Evolutionary conservation across 2,113 vertebrate species (phyloP), one percentile per base, ranked within the genome.

Genomic region (Pao palembangensis): DNA sequence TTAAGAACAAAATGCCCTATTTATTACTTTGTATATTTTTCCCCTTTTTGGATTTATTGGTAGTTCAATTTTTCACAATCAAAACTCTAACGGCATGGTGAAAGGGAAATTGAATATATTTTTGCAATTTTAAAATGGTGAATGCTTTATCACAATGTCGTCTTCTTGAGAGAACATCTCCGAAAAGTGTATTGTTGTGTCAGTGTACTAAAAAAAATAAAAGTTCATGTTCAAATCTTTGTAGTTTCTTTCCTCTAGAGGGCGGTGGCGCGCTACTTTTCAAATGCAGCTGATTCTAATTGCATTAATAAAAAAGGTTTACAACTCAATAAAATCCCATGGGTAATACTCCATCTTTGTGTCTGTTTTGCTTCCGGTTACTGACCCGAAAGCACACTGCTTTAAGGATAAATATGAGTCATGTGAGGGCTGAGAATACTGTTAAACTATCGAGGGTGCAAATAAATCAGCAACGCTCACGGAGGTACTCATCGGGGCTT

Each of bases 91-190:
- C 34, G 11, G 64, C 67, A 73, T 16, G 65, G 69, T 72, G 71
- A 85, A 87, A 84, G 81, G 80, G 81, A 83, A 80, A 79, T 62
- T 38, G 56, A 72, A 72, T 79, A 81, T 83, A 83, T 85, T 85
- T 85, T 87, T 85, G 73, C 80, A 83, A 74, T 76, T 76, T 79
- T 64, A 51, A 38, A 52, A 78, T 69, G 61, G 67, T 44, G 69
- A 72, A 73, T 80, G 80, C 58, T 71, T 74, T 69, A 58, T 76
- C 52, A 55, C 41, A 44, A 61, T 6, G 57, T 59, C 67, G 58
- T 82, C 64, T 46, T 80, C 44, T 67, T 55, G 58, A 80, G 48
- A 85, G 73, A 78, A 79, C 63, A 58, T 81, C 81, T 81, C 61
- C 76, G 52, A 53, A 73, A 72, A 75, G 31, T 77, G 72, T 82